Evolutionary conservation across 1,140 invertebrate species (phyloP).

Genomic region (Euschistus heros): DNA sequence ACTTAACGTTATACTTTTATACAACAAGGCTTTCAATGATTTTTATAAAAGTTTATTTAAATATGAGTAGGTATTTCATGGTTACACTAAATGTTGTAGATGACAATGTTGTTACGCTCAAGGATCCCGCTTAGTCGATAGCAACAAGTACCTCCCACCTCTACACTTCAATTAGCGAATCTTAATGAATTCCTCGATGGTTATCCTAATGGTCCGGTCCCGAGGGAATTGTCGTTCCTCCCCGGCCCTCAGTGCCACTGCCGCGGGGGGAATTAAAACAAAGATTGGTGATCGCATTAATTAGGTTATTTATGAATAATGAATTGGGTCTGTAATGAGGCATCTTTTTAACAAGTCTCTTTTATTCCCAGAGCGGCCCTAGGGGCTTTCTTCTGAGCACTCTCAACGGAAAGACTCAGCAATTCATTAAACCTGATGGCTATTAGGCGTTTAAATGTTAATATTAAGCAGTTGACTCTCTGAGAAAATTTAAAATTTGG

Average conservation of each 20-base stretch:
- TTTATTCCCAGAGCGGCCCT: neutral
- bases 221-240: neutral
- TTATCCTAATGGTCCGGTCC: neutral
- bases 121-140: too few relatives aligned
- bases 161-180: too few relatives aligned
- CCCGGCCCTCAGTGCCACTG: neutral
- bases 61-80: too few relatives aligned
- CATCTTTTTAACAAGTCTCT: constrained; percentile 1
- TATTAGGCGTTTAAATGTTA: neutral
- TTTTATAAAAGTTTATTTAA: too few relatives aligned
- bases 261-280: neutral
- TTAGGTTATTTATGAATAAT: constrained; percentile 16
- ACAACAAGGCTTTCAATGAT: too few relatives aligned
- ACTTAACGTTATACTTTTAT: too few relatives aligned
- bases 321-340: constrained; percentile 9
- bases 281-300: constrained; percentile 14
- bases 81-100: too few relatives aligned
- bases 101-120: too few relatives aligned
- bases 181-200: too few relatives aligned
- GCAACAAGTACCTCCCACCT: too few relatives aligned
- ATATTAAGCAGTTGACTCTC: neutral
- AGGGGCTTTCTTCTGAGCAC: neutral
- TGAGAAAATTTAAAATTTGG: too few relatives aligned
- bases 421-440: neutral
- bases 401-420: too few relatives aligned